phyloP scores from a whole-genome alignment of 2,797 vertebrate species.

The Takifugu rubripes region DNA sequence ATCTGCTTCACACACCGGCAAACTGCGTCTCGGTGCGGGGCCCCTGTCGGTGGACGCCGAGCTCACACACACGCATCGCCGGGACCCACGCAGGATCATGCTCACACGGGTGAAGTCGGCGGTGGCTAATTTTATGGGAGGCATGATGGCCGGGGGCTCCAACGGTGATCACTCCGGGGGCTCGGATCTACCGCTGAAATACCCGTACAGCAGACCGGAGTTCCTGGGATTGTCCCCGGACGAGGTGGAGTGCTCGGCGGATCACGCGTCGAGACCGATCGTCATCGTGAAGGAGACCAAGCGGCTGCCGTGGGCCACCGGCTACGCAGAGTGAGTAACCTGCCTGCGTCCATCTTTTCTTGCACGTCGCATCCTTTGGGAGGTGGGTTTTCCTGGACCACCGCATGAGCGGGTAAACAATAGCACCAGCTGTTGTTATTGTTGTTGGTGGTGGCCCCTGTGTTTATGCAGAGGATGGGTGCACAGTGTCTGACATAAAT shows the following conservation, averaged over 20 bases:
- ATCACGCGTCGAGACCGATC: constrained; percentile 90
- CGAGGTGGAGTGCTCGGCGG: constrained; percentile 91
- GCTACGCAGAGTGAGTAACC: constrained; percentile 94
- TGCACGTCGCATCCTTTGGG: constrained; percentile 38
- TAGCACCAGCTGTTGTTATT: neutral
- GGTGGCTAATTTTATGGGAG: constrained; percentile 92
- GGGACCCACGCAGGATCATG: constrained; percentile 74
- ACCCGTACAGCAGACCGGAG: constrained; percentile 88
- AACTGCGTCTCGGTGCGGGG: constrained; percentile 37
- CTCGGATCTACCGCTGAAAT: constrained; percentile 83
- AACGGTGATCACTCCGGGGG: constrained; percentile 77
- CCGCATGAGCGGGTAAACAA: constrained; percentile 4
- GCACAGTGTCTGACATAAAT: too few relatives aligned
- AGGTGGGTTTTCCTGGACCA: constrained; percentile 19
- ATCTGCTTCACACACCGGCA: constrained; percentile 29
- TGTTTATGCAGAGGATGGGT: too few relatives aligned
- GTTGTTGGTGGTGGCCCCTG: neutral
- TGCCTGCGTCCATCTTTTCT: constrained; percentile 50
- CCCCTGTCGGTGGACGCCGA: constrained; percentile 10
- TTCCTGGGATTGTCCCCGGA: constrained; percentile 90
- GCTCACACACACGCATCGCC: constrained; percentile 31
- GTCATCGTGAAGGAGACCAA: constrained; percentile 88
- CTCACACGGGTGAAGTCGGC: constrained; percentile 91
- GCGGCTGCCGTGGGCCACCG: constrained; percentile 89
- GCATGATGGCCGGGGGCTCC: constrained; percentile 86